Conservation (phyloP, 2,113 vertebrate genomes). For the Nycticryphes semicollaris region DNA sequence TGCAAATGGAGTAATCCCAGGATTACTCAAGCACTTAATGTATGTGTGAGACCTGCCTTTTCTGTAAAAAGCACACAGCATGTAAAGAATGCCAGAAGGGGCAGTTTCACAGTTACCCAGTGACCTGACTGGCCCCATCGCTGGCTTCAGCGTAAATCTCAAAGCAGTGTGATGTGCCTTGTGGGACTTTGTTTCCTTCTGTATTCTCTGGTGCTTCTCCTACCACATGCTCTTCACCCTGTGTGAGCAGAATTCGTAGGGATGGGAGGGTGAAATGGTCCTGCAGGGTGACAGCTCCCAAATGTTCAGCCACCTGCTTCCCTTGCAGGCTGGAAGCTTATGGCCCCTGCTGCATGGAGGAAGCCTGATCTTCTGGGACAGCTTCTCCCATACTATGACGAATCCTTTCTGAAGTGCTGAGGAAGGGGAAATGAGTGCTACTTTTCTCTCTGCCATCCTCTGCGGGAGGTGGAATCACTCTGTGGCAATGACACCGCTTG, state of each 20-base stretch:
- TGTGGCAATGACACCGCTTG: not conserved
- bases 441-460: not conserved
- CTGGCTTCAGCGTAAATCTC: not conserved
- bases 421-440: not conserved
- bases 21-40: not conserved
- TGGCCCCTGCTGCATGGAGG: not conserved
- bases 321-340: not conserved
- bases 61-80: not conserved
- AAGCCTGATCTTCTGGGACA: not conserved
- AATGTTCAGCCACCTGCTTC: constrained; percentile 1
- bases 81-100: not conserved
- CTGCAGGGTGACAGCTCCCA: not conserved
- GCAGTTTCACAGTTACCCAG: not conserved
- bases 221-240: not conserved
- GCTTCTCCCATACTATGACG: not conserved
- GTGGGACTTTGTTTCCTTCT: not conserved
- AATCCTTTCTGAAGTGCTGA: not conserved
- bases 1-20: not conserved
- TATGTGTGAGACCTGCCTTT: not conserved
- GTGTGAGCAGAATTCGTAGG: not conserved
- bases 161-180: not conserved
- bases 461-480: not conserved
- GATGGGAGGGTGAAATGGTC: not conserved
- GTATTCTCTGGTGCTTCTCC: not conserved
- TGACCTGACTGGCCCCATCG: not conserved